A percentile compares a stretch with the other conserved stretches of the same genome.
Evolutionary conservation across 92 coral and sea anemone genomes (phyloP).

Genomic region (Scolanthus callimorphus): DNA sequence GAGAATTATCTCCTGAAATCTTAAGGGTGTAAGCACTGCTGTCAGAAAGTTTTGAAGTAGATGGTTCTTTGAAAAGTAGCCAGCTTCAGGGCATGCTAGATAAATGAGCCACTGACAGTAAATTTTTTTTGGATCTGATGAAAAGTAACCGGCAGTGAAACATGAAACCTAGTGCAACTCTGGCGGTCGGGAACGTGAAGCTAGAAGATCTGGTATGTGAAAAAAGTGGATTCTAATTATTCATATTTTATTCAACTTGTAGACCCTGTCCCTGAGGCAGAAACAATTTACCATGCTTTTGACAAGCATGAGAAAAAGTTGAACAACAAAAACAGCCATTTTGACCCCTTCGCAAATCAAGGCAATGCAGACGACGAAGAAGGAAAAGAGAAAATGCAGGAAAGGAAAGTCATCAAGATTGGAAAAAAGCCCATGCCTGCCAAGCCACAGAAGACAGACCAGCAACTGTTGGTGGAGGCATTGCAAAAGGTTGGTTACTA

Average conservation of each 20-base stretch:
- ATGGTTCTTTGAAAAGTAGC: too few relatives aligned
- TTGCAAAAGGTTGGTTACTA: slow-evolving; percentile 66
- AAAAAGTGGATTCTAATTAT: too few relatives aligned
- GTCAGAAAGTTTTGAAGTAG: too few relatives aligned
- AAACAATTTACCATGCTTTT: slow-evolving; percentile 82
- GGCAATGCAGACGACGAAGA: slow-evolving; percentile 41
- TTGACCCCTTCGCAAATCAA: slow-evolving; percentile 25
- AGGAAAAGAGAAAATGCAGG: slow-evolving; percentile 30
- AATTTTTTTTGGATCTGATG: too few relatives aligned
- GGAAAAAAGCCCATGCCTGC: slow-evolving; percentile 44
- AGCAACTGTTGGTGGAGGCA: slow-evolving; percentile 59
- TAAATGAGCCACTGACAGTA: too few relatives aligned
- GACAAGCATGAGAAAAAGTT: slow-evolving; percentile 40
- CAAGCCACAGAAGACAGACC: slow-evolving; percentile 70
- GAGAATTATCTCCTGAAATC: too few relatives aligned
- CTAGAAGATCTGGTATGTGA: too few relatives aligned
- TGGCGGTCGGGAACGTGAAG: neutral
- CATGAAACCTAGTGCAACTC: too few relatives aligned
- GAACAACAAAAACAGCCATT: slow-evolving; percentile 35
- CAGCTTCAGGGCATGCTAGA: too few relatives aligned
- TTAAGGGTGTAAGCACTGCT: too few relatives aligned
- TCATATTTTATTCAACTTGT: too few relatives aligned
- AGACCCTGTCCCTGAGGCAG: slow-evolving; percentile 85
- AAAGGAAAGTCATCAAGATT: slow-evolving; percentile 31
- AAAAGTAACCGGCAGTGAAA: too few relatives aligned